Evolutionary conservation across 2,113 vertebrate genomes (phyloP).

Genomic region (Pygoscelis adeliae): DNA sequence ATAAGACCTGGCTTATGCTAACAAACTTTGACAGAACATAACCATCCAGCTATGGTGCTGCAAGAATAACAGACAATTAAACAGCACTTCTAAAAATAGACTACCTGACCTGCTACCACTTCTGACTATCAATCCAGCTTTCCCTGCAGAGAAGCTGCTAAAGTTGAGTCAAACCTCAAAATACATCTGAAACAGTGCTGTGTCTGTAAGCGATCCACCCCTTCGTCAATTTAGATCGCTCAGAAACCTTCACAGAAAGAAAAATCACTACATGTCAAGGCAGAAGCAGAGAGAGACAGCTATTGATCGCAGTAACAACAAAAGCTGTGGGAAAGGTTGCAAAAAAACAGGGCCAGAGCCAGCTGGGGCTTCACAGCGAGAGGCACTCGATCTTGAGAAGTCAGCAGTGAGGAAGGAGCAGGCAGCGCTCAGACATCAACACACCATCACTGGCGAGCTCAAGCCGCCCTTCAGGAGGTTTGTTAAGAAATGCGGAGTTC

Average conservation of each 20-base stretch:
- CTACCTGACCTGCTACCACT: slow-evolving; percentile 24
- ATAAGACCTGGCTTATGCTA: neutral
- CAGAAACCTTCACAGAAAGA: neutral
- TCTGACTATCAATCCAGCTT: slow-evolving; percentile 7
- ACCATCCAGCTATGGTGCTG: neutral
- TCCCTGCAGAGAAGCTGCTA: slow-evolving; percentile 18
- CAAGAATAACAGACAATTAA: slow-evolving; percentile 28
- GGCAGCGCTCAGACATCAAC: neutral
- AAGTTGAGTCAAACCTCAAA: slow-evolving; percentile 50
- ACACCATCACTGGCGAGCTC: accelerated
- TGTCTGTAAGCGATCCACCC: slow-evolving; percentile 8
- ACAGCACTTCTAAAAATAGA: slow-evolving; percentile 16
- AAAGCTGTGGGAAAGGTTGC: neutral
- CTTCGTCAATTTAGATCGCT: slow-evolving; percentile 33
- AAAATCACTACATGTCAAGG: slow-evolving; percentile 10
- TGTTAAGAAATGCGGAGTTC: accelerated
- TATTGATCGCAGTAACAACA: neutral
- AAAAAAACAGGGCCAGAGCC: neutral
- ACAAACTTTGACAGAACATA: neutral
- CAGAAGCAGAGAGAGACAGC: neutral
- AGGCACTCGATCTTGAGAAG: neutral
- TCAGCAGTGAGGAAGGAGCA: neutral
- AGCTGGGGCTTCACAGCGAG: neutral
- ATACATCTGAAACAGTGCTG: neutral
- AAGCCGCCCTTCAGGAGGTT: accelerated